Base-by-base conservation (phyloP, 1,140 invertebrate genomes). In the Lasioglossum baleicum region DNA sequence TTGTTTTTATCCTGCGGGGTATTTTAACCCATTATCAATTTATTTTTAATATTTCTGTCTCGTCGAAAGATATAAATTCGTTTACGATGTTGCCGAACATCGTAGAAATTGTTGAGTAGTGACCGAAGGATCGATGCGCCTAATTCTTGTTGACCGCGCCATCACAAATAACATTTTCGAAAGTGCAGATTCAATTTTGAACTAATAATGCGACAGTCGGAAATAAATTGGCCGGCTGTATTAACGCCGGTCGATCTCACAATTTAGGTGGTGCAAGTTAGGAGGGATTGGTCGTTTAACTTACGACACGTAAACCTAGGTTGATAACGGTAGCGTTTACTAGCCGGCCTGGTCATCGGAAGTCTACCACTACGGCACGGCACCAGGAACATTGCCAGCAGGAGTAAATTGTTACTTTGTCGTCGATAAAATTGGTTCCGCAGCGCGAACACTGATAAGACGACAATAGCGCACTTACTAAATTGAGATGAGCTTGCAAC, bases 311-410 rank as follows among this genome's bases (percentile, higher is more conserved):
- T 85, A 84, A 85, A 82, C 70, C 71, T 31, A 69, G 71, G 20
- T 78, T 84, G 84, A 84, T 85, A 85, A 79, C 83, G 80, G 74
- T 82, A 78, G 71, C 79, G 83, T 85, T 85, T 78, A 84, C 84
- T 68, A 75, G 71, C 69, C 82, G 80, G 75, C 70, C 79, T 67
- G 83, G 74, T 78, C 84, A 85, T 82, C 71, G 84, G 75, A 84
- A 85, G 84, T 84, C 70, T 65, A 67, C 74, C 69, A 2, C 51
- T 53, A 67, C 44, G 77, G 69, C 53, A 63, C 35, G 77, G 69
- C 53, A 75, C 83, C 74, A 85, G 79, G 83, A 84, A 85, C 83
- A 84, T 63, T 74, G 83, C 79, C 83, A 84, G 74, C 51, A 26
- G 40, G 80, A 82, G 80, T 78, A 82, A 82, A 84, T 84, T 82